Evolutionary conservation across 2,113 vertebrate genomes (phyloP).

Genomic region (Zingel zingel): DNA sequence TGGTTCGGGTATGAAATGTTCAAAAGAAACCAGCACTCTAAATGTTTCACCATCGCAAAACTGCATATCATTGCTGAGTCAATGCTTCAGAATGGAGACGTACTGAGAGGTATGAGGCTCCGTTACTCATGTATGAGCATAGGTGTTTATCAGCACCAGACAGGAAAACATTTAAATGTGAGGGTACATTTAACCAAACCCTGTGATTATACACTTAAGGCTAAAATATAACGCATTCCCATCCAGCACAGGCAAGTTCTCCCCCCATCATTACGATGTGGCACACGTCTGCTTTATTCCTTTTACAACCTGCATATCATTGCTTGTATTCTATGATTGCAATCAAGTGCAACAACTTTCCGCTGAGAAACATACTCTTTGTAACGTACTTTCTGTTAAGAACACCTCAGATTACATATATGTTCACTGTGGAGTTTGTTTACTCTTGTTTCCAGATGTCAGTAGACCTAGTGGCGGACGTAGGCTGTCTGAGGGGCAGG

Average conservation of each 20-base stretch:
- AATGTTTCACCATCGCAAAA: background rate
- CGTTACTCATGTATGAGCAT: slow-evolving; percentile 57
- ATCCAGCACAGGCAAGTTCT: slow-evolving; percentile 74
- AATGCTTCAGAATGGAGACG: slow-evolving; percentile 31
- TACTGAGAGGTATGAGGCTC: slow-evolving; percentile 9
- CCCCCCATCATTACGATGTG: slow-evolving; percentile 51
- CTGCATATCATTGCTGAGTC: slow-evolving; percentile 40
- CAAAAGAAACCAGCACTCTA: background rate
- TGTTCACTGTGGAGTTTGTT: background rate
- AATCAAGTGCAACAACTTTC: slow-evolving; percentile 19
- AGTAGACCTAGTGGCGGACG: background rate
- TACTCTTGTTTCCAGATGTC: slow-evolving; percentile 15
- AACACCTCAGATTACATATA: background rate
- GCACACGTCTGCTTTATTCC: slow-evolving; percentile 36
- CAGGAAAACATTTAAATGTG: slow-evolving; percentile 77
- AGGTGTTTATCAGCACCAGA: slow-evolving; percentile 81
- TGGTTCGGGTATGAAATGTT: slow-evolving; percentile 4
- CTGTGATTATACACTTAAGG: slow-evolving; percentile 83
- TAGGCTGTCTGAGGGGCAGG: too few species aligned
- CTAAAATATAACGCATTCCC: slow-evolving; percentile 81
- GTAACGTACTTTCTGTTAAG: background rate
- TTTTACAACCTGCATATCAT: slow-evolving; percentile 14
- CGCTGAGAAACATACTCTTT: background rate
- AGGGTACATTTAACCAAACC: slow-evolving; percentile 73
- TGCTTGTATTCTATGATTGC: slow-evolving; percentile 22